phyloP scores from a whole-genome alignment of 2,797 vertebrate genomes.

The Sebastes nivosus region DNA sequence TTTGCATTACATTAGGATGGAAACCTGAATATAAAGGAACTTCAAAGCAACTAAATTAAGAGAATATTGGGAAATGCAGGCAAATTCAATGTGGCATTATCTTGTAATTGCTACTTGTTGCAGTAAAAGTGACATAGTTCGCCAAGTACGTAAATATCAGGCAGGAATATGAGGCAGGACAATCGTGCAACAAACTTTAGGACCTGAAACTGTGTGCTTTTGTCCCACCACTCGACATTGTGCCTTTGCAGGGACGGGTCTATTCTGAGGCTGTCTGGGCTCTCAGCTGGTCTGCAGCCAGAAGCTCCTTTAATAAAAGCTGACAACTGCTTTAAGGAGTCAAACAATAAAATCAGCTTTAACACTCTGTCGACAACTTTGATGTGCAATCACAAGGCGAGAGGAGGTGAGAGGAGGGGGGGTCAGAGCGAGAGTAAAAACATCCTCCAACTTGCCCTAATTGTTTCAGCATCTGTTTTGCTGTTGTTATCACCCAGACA shows the following conservation, averaged over 20 bases:
- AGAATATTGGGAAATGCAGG: background rate
- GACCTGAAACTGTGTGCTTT: background rate
- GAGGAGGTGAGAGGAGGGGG: background rate
- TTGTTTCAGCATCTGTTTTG: slow-evolving; percentile 81
- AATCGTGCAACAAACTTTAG: background rate
- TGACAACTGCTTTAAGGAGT: slow-evolving; percentile 66
- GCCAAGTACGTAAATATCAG: background rate
- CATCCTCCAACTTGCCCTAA: slow-evolving; percentile 75
- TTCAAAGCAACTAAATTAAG: background rate
- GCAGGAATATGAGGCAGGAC: background rate
- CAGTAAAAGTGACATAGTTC: background rate
- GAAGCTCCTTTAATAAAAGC: slow-evolving; percentile 50
- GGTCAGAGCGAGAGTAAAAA: slow-evolving; percentile 69
- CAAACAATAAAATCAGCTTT: slow-evolving; percentile 77
- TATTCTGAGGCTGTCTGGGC: slow-evolving; percentile 38
- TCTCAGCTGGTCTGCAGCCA: slow-evolving; percentile 37
- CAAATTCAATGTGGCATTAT: background rate
- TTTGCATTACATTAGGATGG: background rate
- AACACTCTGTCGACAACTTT: slow-evolving; percentile 78
- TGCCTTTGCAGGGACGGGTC: background rate
- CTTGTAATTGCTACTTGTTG: background rate
- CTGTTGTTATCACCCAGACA: slow-evolving; percentile 64
- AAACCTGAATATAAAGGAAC: background rate
- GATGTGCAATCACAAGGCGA: slow-evolving; percentile 73
- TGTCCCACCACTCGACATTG: background rate